Conservation (phyloP, 2,888 invertebrate species). For the Harpagoxenus sublaevis region DNA sequence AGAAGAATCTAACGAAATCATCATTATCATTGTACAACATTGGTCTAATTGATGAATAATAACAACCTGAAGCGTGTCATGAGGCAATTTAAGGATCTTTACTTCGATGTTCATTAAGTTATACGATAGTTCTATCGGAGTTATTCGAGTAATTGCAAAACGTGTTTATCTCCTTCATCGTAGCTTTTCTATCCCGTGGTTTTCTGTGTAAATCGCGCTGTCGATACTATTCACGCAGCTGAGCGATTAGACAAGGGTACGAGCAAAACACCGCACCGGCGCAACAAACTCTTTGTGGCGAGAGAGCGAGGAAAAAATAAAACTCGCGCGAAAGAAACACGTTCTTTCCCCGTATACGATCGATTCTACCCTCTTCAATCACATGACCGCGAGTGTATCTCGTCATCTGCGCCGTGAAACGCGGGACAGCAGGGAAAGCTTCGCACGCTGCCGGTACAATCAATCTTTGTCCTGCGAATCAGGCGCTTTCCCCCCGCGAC, state of each 20-base stretch:
- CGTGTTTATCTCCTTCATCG: not conserved
- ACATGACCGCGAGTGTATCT: constrained; percentile 55
- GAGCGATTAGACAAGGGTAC: constrained; percentile 31
- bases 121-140: not conserved
- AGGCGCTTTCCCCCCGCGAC: constrained; percentile 47
- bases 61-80: not conserved
- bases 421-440: constrained; percentile 55
- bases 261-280: constrained; percentile 13
- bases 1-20: not conserved
- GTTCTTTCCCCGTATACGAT: constrained; percentile 14
- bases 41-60: not conserved
- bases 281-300: not conserved
- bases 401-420: constrained; percentile 53
- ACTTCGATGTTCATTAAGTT: not conserved
- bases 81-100: not conserved
- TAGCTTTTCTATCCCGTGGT: not conserved
- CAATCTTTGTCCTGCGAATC: constrained; percentile 52
- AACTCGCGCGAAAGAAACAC: constrained; percentile 21
- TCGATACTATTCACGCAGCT: constrained; percentile 14
- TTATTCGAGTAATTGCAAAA: constrained; percentile 12
- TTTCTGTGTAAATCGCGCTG: not conserved
- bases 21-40: not conserved
- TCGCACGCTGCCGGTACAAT: constrained; percentile 55
- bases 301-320: not conserved
- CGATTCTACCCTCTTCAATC: constrained; percentile 55